Evolutionary conservation across 2,797 vertebrate genomes (phyloP).

Genomic region (Distichodus sexfasciatus): DNA sequence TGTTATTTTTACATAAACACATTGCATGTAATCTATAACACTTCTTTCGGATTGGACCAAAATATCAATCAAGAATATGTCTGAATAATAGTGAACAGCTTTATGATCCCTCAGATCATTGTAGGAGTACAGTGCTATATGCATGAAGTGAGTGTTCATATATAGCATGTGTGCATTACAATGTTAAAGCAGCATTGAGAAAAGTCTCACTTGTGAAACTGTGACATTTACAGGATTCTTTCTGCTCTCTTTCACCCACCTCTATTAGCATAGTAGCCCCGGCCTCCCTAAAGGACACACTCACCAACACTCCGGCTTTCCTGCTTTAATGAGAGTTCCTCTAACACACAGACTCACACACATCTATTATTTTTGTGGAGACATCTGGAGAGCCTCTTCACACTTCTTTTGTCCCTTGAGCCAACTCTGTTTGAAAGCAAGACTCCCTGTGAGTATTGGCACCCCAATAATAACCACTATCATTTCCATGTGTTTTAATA

Average conservation of each 20-base stretch:
- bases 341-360: conserved; percentile 10
- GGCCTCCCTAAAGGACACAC: conserved; percentile 30
- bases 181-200: conserved; percentile 31
- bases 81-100: too few species aligned
- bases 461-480: not conserved
- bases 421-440: not conserved
- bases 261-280: conserved; percentile 35
- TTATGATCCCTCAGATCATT: too few species aligned
- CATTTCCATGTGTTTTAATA: too few species aligned
- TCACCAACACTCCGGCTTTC: conserved; percentile 18
- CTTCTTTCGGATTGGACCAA: too few species aligned
- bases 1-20: too few species aligned
- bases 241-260: conserved; percentile 40
- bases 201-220: conserved; percentile 28
- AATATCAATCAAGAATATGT: not conserved
- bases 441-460: not conserved
- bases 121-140: not conserved
- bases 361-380: not conserved
- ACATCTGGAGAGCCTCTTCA: not conserved
- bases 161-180: conserved; percentile 30
- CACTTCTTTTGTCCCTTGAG: not conserved
- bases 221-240: conserved; percentile 45
- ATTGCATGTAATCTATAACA: too few species aligned
- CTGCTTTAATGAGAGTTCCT: conserved; percentile 36
- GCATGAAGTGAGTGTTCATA: conserved; percentile 14